Percentiles rank a stretch among this genome's conserved stretches.
phyloP scores from a whole-genome alignment of 1,140 invertebrate genomes.

The Stegodyphus mimosarum region DNA sequence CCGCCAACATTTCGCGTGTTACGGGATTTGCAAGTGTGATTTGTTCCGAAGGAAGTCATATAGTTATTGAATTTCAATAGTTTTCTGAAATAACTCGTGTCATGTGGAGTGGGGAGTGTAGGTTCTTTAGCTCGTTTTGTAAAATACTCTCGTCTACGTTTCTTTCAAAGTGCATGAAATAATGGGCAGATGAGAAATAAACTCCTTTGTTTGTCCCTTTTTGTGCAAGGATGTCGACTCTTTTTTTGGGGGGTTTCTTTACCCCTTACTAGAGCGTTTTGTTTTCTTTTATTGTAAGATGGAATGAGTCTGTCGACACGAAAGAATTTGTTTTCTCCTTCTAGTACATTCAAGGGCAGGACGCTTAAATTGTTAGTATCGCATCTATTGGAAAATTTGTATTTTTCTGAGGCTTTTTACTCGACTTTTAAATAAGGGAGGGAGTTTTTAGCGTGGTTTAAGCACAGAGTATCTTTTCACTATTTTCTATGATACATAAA shows the following conservation, averaged over 20 bases:
- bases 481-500: too few relatives aligned
- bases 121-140: slow-evolving; percentile 25
- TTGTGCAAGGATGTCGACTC: neutral
- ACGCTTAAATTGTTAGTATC: too few relatives aligned
- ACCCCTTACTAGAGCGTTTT: too few relatives aligned
- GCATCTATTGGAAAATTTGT: too few relatives aligned
- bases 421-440: too few relatives aligned
- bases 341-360: too few relatives aligned
- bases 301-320: too few relatives aligned
- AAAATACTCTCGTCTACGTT: slow-evolving; percentile 12
- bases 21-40: slow-evolving; percentile 49
- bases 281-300: too few relatives aligned
- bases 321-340: too few relatives aligned
- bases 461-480: too few relatives aligned
- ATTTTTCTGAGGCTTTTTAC: too few relatives aligned
- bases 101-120: neutral
- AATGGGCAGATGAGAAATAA: slow-evolving; percentile 18
- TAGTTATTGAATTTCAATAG: slow-evolving; percentile 51
- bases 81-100: slow-evolving; percentile 32
- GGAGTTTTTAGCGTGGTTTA: too few relatives aligned
- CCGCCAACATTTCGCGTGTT: neutral
- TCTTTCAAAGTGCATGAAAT: slow-evolving; percentile 21
- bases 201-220: neutral
- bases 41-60: slow-evolving; percentile 42
- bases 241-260: neutral